Evolutionary conservation across 2,797 vertebrate genomes (phyloP).

Genomic region (Onychomys torridus): DNA sequence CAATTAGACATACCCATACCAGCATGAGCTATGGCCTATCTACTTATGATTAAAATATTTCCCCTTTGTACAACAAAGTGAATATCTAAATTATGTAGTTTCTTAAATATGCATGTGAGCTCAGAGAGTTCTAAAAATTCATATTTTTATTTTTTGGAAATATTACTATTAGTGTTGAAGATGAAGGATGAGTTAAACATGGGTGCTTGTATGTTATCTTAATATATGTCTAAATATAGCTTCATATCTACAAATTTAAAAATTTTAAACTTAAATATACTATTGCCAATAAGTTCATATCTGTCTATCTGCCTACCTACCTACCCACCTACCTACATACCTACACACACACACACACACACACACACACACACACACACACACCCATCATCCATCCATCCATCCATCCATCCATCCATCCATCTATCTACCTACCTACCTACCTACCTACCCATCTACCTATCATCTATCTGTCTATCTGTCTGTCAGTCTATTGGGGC

Average conservation of each 20-base stretch:
- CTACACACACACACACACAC: too few relatives aligned
- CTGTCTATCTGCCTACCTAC: too few relatives aligned
- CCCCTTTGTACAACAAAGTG: neutral
- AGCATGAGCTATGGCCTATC: neutral
- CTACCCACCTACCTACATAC: too few relatives aligned
- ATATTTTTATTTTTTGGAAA: slow-evolving; percentile 10
- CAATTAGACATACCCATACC: neutral
- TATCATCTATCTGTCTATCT: neutral
- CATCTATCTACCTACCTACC: too few relatives aligned
- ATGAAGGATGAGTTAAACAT: neutral
- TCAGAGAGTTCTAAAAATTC: neutral
- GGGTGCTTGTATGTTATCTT: neutral
- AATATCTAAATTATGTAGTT: neutral
- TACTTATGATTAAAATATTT: neutral
- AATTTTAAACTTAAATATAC: slow-evolving; percentile 76
- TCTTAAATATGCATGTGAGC: neutral
- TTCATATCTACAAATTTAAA: slow-evolving; percentile 76
- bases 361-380: too few relatives aligned
- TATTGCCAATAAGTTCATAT: slow-evolving; percentile 82
- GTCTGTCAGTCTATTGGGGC: neutral
- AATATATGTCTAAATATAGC: neutral
- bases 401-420: too few relatives aligned
- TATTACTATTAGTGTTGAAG: slow-evolving; percentile 15
- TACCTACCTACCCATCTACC: too few relatives aligned
- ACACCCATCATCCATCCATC: neutral